Evolutionary conservation across 2,888 invertebrate genomes (phyloP).

Genomic region (Agrenia bidenticulata): DNA sequence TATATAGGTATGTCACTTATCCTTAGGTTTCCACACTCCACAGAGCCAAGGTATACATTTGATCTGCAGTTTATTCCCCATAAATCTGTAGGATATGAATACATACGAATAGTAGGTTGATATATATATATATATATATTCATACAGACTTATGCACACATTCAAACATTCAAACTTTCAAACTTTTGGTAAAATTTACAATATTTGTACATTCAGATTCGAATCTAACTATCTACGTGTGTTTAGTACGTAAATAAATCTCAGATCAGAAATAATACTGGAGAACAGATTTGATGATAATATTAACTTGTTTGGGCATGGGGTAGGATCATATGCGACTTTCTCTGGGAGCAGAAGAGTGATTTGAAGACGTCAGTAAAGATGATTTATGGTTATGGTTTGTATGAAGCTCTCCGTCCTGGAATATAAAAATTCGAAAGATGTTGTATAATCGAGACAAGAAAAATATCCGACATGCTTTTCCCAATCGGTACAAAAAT

Average conservation of each 20-base stretch:
- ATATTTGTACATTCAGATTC: conserved; percentile 13
- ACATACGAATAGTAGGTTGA: too few species aligned
- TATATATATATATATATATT: background rate
- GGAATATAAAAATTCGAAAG: conserved; percentile 18
- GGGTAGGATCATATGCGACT: conserved; percentile 48
- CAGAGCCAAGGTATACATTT: too few species aligned
- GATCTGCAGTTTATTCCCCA: too few species aligned
- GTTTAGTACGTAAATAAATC: conserved; percentile 15
- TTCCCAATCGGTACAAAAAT: conserved; percentile 14
- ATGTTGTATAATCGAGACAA: conserved; percentile 9
- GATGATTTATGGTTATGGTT: conserved; percentile 46
- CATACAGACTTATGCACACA: background rate
- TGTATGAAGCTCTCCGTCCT: conserved; percentile 49
- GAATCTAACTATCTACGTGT: conserved; percentile 1
- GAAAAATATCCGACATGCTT: conserved; percentile 7
- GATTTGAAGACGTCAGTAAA: conserved; percentile 38
- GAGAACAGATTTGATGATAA: background rate
- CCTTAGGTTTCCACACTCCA: too few species aligned
- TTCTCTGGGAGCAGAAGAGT: conserved; percentile 45
- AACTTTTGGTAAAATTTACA: background rate
- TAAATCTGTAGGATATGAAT: too few species aligned
- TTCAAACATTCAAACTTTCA: too few species aligned
- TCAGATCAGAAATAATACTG: conserved; percentile 19
- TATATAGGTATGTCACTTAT: too few species aligned
- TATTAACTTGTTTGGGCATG: background rate